These are phyloP conservation scores for Patella depressa DNA, from an alignment of 2,888 invertebrate genomes.

Conservation along the genomic window DNA sequence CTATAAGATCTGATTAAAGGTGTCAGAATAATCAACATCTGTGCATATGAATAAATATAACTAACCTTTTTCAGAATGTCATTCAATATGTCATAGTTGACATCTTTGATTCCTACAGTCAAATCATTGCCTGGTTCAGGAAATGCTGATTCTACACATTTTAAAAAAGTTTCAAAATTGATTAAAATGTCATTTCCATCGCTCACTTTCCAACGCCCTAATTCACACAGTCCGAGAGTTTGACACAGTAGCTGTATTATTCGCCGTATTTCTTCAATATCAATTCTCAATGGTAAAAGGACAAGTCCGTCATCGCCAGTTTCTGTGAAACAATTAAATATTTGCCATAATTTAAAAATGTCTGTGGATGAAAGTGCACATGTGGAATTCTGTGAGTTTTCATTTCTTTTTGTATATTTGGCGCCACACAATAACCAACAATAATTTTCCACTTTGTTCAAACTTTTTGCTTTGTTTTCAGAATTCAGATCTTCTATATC, in stretches of 20 bases:
- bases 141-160: slow-evolving; percentile 17
- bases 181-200: slow-evolving; percentile 17
- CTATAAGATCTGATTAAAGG: too few relatives aligned
- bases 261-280: slow-evolving; percentile 55
- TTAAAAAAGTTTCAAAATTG: slow-evolving; percentile 36
- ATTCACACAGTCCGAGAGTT: slow-evolving; percentile 26
- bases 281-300: slow-evolving; percentile 49
- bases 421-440: slow-evolving; percentile 87
- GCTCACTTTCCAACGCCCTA: slow-evolving; percentile 18
- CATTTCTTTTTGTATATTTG: slow-evolving; percentile 76
- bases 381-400: slow-evolving; percentile 64
- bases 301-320: slow-evolving; percentile 65
- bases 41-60: background rate
- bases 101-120: slow-evolving; percentile 32
- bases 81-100: slow-evolving; percentile 38
- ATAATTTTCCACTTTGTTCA: slow-evolving; percentile 77
- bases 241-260: slow-evolving; percentile 36
- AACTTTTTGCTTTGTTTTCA: background rate
- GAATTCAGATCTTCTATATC: slow-evolving; percentile 23
- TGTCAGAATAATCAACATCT: too few relatives aligned
- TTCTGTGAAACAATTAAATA: slow-evolving; percentile 85
- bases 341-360: slow-evolving; percentile 65
- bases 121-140: slow-evolving; percentile 25
- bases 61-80: slow-evolving; percentile 48
- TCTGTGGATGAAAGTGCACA: slow-evolving; percentile 74